Conservation (phyloP, 37 sponge, comb jelly and placozoan genomes). For the Bolinopsis microptera region DNA sequence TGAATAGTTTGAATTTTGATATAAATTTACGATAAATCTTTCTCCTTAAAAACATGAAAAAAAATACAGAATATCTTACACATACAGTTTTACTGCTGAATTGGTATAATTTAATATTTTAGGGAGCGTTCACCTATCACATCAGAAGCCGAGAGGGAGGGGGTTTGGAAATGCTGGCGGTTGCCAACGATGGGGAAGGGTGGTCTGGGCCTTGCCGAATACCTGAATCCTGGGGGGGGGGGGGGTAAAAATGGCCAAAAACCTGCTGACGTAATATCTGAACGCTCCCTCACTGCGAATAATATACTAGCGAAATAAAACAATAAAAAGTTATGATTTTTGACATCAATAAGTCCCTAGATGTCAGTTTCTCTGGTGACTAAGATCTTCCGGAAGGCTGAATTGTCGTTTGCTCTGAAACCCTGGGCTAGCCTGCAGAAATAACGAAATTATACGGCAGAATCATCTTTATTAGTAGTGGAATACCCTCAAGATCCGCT, state of each 20-base stretch:
- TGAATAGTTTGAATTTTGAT: background rate
- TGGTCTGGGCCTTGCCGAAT: too few relatives aligned
- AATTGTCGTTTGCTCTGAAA: background rate
- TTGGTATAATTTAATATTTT: background rate
- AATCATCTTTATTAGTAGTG: too few relatives aligned
- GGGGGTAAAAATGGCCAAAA: too few relatives aligned
- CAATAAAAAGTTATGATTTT: background rate
- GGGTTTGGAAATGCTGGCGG: too few relatives aligned
- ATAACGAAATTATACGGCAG: too few relatives aligned
- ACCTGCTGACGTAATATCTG: too few relatives aligned
- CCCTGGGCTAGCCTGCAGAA: slow-evolving; percentile 33
- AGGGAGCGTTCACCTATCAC: too few relatives aligned
- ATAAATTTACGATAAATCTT: background rate
- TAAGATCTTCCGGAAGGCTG: slow-evolving; percentile 35
- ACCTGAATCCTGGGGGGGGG: too few relatives aligned
- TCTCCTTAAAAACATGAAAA: background rate
- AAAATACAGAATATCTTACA: background rate
- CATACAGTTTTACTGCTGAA: background rate
- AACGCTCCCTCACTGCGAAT: too few relatives aligned
- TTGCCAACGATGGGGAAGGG: too few relatives aligned
- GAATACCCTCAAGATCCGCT: too few relatives aligned
- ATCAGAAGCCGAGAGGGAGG: too few relatives aligned
- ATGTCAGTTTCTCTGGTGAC: slow-evolving; percentile 38
- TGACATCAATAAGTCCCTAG: background rate
- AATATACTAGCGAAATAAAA: slow-evolving; percentile 6